Evolutionary conservation across 1,140 invertebrate species (phyloP).

Genomic region (Temnothorax curvispinosus): DNA sequence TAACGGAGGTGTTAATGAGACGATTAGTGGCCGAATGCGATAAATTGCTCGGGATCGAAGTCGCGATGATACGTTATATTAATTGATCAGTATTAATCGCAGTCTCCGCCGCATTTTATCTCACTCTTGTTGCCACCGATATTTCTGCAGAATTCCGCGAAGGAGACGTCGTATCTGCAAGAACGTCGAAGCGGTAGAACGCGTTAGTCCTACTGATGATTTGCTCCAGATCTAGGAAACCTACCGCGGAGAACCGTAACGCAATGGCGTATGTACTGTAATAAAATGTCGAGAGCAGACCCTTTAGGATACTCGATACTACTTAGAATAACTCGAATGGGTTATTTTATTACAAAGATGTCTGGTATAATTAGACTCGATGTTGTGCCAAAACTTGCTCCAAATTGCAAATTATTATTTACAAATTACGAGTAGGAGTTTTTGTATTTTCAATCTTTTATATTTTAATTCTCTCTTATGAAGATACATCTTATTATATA

Average conservation of each 20-base stretch:
- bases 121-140: constrained; percentile 28
- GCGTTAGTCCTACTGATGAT: constrained; percentile 61
- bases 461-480: not conserved
- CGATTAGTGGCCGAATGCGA: constrained; percentile 25
- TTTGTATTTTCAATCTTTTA: not conserved
- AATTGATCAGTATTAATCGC: constrained; percentile 17
- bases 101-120: not conserved
- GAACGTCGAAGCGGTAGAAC: constrained; percentile 48
- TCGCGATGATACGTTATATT: not conserved
- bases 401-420: not conserved
- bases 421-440: not conserved
- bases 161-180: constrained; percentile 46
- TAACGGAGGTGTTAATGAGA: constrained; percentile 46
- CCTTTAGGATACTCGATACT: not conserved
- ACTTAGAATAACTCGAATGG: too few species aligned
- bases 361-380: not conserved
- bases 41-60: constrained; percentile 22
- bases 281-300: not conserved
- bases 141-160: constrained; percentile 43
- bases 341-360: not conserved
- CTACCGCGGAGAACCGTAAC: constrained; percentile 50
- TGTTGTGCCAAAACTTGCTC: not conserved
- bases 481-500: not conserved
- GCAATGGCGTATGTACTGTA: constrained; percentile 59
- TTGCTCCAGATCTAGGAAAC: constrained; percentile 70